A percentile compares a stretch with the other conserved stretches of the same genome.
Evolutionary conservation across 2,797 vertebrate species (phyloP).

Genomic region (Champsocephalus esox): DNA sequence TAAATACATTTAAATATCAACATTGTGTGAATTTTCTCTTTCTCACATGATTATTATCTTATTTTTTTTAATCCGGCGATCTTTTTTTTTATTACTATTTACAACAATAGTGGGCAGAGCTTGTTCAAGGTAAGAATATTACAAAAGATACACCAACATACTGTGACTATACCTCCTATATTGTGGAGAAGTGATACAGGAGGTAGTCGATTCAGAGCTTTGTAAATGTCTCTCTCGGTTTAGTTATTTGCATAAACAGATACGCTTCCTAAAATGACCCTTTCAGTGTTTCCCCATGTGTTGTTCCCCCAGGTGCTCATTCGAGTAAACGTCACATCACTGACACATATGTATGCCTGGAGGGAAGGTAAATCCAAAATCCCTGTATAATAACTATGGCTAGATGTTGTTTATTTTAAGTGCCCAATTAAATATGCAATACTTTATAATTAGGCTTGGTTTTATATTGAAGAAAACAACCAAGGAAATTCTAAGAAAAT

Average conservation of each 20-base stretch:
- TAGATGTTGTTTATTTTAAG: too few species aligned
- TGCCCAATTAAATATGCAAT: background rate
- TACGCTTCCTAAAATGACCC: background rate
- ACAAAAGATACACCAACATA: too few species aligned
- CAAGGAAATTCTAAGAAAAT: background rate
- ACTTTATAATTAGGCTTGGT: background rate
- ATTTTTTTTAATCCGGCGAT: too few species aligned
- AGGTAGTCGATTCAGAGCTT: background rate
- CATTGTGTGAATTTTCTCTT: too few species aligned
- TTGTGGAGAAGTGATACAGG: background rate
- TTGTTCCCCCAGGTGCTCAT: background rate
- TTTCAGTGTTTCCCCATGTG: background rate
- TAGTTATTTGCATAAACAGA: slow-evolving; percentile 15
- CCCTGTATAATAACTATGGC: background rate
- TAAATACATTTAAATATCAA: too few species aligned
- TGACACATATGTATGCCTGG: too few species aligned
- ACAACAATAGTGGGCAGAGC: too few species aligned
- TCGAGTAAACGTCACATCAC: background rate
- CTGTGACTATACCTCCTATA: too few species aligned
- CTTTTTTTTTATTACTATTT: too few species aligned
- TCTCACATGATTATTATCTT: too few species aligned
- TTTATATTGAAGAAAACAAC: background rate
- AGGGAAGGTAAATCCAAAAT: background rate
- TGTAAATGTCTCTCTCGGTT: background rate
- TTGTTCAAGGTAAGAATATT: too few species aligned